Base-by-base conservation (phyloP, 2,113 vertebrate species). In the Lophotis ruficrista region DNA sequence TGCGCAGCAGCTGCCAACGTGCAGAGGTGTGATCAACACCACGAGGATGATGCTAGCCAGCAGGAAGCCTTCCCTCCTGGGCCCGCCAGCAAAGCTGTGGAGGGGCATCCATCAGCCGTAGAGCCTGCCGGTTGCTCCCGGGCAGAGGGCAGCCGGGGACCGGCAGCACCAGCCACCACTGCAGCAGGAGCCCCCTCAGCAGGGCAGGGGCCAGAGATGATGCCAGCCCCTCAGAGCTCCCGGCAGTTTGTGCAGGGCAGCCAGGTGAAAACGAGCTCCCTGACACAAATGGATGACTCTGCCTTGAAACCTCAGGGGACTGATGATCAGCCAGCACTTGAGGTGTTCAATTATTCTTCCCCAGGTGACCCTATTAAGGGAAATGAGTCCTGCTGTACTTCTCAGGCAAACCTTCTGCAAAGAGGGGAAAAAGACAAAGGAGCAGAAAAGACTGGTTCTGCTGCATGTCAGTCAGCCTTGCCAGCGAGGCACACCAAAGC, bases 221-320 rank as follows among this genome's bases (percentile, higher is more conserved):
- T 91, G 92, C 96, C 97, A 57, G 95, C 94, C 75, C 68, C 70
- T 3, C 94, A 94, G 83, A 94, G 87, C 66, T 60, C 92, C 66
- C 76, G 82, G 86, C 97, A 96, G 82, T 93, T 91, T 22, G 75
- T 93, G 83, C 96, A 94, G 80, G 88, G 47, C 24, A 88, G 88
- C 62, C 82, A 94, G 45, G 84, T 83, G 9, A 95, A 76, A 43
- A 75, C 75, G 0, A 93, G 96, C 47, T 41, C 93, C 51, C 76
- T 91, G 66, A 60, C 25, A 0, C 96, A 91, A 50, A 72, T 79
- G 72, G 97, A 95, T 65, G 97, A 97, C 58, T 81, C 88, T 58
- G 84, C 57, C 54, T 30, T 75, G 51, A 93, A 95, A 50, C 61
- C 83, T 11, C 95, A 83, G 66, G 95, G 95, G 91, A 83, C 97